These are phyloP conservation scores for Venusia cambrica DNA, from an alignment of 2,888 invertebrate genomes.

Conservation along the genomic window DNA sequence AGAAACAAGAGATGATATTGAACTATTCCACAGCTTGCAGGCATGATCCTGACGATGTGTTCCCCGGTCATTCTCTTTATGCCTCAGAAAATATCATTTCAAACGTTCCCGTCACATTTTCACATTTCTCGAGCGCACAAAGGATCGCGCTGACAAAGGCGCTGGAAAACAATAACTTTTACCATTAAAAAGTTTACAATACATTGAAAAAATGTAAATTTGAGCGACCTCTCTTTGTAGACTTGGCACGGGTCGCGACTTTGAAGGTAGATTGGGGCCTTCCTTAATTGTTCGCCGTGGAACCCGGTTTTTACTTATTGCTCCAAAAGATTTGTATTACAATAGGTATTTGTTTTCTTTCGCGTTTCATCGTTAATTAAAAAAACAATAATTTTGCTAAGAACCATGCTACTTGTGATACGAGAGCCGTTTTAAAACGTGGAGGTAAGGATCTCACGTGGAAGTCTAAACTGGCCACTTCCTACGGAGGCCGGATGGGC, in stretches of 20 bases:
- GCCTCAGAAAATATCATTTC: constrained; percentile 16
- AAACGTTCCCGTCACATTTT: constrained; percentile 16
- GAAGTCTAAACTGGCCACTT: constrained; percentile 28
- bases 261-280: constrained; percentile 28
- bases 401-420: too few relatives aligned
- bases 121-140: constrained; percentile 28
- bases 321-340: constrained; percentile 3
- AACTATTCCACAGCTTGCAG: not conserved
- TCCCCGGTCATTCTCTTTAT: constrained; percentile 12
- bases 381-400: too few relatives aligned
- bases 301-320: constrained; percentile 18
- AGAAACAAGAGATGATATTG: too few relatives aligned
- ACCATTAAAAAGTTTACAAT: constrained; percentile 41
- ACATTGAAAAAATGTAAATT: constrained; percentile 33
- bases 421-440: too few relatives aligned
- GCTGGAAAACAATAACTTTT: constrained; percentile 44
- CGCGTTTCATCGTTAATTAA: too few relatives aligned
- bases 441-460: constrained; percentile 18
- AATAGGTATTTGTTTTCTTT: too few relatives aligned
- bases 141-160: constrained; percentile 36
- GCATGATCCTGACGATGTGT: constrained; percentile 11
- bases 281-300: constrained; percentile 21
- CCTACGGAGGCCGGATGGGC: constrained; percentile 19
- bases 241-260: constrained; percentile 30
- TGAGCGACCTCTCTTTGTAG: constrained; percentile 30